These are phyloP conservation scores for Pleuronectes platessa DNA, from an alignment of 2,113 vertebrate genomes.

Conservation along the genomic window DNA sequence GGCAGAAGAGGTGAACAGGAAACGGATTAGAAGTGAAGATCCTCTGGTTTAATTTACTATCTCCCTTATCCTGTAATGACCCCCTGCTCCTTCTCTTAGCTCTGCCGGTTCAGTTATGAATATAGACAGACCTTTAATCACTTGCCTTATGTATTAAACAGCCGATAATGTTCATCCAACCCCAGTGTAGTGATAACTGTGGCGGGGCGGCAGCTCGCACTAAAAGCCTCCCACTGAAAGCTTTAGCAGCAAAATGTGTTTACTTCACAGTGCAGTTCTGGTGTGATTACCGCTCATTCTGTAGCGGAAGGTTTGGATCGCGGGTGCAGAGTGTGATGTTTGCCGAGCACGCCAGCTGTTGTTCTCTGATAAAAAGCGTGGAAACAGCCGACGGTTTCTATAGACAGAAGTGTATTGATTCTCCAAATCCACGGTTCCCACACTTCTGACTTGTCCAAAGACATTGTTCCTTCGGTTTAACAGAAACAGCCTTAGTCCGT, in stretches of 20 bases:
- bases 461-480: not conserved
- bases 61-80: slow-evolving; percentile 56
- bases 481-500: not conserved
- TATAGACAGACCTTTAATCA: slow-evolving; percentile 64
- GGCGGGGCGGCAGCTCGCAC: slow-evolving; percentile 7
- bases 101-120: slow-evolving; percentile 46
- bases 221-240: slow-evolving; percentile 3
- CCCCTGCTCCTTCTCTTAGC: slow-evolving; percentile 27
- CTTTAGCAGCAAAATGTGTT: not conserved
- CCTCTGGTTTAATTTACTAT: slow-evolving; percentile 54
- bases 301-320: not conserved
- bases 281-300: not conserved
- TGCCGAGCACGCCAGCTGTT: not conserved
- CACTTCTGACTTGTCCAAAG: no score
- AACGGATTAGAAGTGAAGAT: slow-evolving; percentile 46
- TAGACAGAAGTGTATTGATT: not conserved
- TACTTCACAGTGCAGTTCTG: not conserved
- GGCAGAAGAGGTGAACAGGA: slow-evolving; percentile 4
- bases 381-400: not conserved
- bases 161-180: slow-evolving; percentile 55
- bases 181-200: slow-evolving; percentile 26
- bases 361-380: not conserved
- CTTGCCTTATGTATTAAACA: slow-evolving; percentile 43
- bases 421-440: no score
- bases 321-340: not conserved